These are phyloP conservation scores for Porites lutea DNA, from an alignment of 64 coral and sea anemone genomes.

Conservation along the genomic window DNA sequence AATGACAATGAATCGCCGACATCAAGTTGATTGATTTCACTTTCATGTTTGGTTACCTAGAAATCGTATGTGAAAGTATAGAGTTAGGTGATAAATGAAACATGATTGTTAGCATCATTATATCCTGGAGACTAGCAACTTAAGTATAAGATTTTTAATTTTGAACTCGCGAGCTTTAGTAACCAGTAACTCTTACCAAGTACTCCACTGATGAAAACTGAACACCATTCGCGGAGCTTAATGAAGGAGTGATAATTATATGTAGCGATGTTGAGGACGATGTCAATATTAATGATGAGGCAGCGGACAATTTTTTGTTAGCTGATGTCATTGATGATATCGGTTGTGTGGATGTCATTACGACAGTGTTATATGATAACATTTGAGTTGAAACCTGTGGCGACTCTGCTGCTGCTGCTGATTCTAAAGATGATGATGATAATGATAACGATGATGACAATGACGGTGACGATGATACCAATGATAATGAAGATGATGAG, in stretches of 20 bases:
- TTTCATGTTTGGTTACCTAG: not conserved
- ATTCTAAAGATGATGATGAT: not conserved
- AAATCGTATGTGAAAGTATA: no score
- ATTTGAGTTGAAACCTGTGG: not conserved
- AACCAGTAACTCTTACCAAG: not conserved
- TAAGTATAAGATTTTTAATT: no score
- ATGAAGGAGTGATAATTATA: not conserved
- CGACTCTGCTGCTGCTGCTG: not conserved
- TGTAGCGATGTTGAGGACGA: not conserved
- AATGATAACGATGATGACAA: not conserved
- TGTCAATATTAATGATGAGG: not conserved
- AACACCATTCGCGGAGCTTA: not conserved
- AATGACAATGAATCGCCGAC: not conserved
- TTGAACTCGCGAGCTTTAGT: no score
- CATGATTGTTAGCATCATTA: no score
- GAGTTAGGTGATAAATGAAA: no score
- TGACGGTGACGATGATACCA: not conserved
- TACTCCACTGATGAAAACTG: not conserved
- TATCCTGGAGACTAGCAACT: no score
- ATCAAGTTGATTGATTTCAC: not conserved
- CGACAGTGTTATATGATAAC: no score
- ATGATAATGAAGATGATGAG: not conserved
- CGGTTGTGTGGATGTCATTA: not conserved
- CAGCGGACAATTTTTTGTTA: not conserved
- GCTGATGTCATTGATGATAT: not conserved